phyloP scores from a whole-genome alignment of 1,140 invertebrate species.

The Metopolophium dirhodum region DNA sequence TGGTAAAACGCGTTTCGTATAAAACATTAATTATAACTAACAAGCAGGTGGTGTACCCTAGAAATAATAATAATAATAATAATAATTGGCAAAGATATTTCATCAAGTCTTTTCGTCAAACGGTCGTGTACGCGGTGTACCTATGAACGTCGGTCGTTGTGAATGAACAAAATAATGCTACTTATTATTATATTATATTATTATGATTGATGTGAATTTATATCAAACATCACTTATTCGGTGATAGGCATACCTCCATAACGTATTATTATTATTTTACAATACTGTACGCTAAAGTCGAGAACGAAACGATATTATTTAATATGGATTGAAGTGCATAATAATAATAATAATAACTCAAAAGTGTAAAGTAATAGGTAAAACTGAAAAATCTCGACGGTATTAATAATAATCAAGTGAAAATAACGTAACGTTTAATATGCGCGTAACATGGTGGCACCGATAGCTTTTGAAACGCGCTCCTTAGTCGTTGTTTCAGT shows the following conservation, averaged over 20 bases:
- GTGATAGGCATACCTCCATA: background rate
- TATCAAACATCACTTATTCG: background rate
- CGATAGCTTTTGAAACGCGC: background rate
- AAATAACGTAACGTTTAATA: background rate
- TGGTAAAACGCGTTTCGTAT: slow-evolving; percentile 17
- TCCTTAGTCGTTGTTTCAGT: background rate
- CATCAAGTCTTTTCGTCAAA: background rate
- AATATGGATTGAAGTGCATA: background rate
- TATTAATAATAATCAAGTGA: background rate
- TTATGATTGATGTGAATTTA: slow-evolving; percentile 19
- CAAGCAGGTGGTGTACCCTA: background rate
- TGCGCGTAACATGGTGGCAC: background rate
- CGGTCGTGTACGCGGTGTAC: background rate
- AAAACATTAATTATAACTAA: slow-evolving; percentile 14
- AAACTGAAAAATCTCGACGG: background rate
- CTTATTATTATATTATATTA: no score
- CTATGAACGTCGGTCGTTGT: background rate
- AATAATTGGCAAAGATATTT: slow-evolving; percentile 11
- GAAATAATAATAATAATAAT: background rate
- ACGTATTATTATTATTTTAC: background rate
- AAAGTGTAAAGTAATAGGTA: background rate
- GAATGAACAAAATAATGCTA: background rate
- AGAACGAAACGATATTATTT: background rate
- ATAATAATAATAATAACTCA: background rate
- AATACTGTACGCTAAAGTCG: background rate